phyloP scores from a whole-genome alignment of 2,797 vertebrate species.

The Menidia menidia region DNA sequence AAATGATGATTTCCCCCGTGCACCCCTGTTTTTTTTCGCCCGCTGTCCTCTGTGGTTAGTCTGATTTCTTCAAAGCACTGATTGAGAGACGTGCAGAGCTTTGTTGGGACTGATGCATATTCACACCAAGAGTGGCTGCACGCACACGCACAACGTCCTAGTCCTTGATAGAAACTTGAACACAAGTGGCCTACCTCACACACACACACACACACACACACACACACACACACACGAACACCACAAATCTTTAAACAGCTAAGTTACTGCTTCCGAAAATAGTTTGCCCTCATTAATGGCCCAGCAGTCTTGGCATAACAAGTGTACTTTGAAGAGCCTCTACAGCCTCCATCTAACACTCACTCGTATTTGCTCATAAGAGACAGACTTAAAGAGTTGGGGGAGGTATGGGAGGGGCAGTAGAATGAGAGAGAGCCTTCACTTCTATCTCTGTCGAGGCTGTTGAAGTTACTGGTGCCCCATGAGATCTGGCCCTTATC shows the following conservation, averaged over 20 bases:
- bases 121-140: slow-evolving; percentile 51
- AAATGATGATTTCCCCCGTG: slow-evolving; percentile 28
- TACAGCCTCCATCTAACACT: slow-evolving; percentile 61
- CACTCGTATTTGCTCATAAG: slow-evolving; percentile 63
- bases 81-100: slow-evolving; percentile 32
- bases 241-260: slow-evolving; percentile 59
- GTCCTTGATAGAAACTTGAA: slow-evolving; percentile 49
- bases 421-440: slow-evolving; percentile 27
- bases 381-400: slow-evolving; percentile 32
- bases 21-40: slow-evolving; percentile 25
- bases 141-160: slow-evolving; percentile 36
- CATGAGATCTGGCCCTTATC: slow-evolving; percentile 67
- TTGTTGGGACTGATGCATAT: slow-evolving; percentile 73
- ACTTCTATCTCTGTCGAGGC: slow-evolving; percentile 47
- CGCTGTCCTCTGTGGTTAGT: slow-evolving; percentile 57
- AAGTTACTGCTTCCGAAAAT: slow-evolving; percentile 71
- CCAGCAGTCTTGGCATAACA: slow-evolving; percentile 72
- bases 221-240: slow-evolving; percentile 24
- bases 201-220: slow-evolving; percentile 5
- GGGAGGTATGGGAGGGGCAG: neutral
- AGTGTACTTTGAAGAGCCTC: slow-evolving; percentile 74
- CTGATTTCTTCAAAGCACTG: slow-evolving; percentile 67
- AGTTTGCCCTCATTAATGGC: slow-evolving; percentile 78
- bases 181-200: slow-evolving; percentile 10
- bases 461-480: slow-evolving; percentile 51